phyloP scores from a whole-genome alignment of 2,888 invertebrate genomes.

The Lycaena phlaeas region DNA sequence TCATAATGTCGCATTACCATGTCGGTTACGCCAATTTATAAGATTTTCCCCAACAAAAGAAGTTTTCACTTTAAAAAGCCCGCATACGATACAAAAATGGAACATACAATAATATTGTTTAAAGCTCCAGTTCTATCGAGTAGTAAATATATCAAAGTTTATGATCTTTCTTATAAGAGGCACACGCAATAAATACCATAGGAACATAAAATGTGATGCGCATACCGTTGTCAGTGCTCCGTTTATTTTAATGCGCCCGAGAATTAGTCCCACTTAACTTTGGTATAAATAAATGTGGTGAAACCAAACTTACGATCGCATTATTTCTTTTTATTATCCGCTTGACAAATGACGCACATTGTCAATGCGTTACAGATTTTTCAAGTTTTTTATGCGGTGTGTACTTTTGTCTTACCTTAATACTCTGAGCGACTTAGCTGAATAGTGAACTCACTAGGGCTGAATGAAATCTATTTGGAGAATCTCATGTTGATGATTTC shows the following conservation, averaged over 20 bases:
- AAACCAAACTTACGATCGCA: constrained; percentile 23
- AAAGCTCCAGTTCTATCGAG: background rate
- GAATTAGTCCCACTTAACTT: constrained; percentile 51
- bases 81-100: no score
- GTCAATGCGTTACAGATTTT: constrained; percentile 20
- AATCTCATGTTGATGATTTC: no score
- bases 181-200: constrained; percentile 53
- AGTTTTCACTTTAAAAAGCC: no score
- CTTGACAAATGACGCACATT: constrained; percentile 25
- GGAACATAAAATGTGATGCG: constrained; percentile 51
- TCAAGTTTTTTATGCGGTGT: no score
- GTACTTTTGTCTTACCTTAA: no score
- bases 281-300: constrained; percentile 45
- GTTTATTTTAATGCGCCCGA: constrained; percentile 43
- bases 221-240: constrained; percentile 47
- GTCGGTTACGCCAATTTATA: no score
- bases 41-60: no score
- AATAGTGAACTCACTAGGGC: no score
- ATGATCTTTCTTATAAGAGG: constrained; percentile 41
- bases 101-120: no score
- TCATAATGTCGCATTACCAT: no score
- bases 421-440: no score
- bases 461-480: no score
- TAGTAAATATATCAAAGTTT: constrained; percentile 35
- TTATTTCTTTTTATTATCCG: constrained; percentile 29